Conservation (phyloP, 2,797 vertebrate species). For the Dipus sagitta region DNA sequence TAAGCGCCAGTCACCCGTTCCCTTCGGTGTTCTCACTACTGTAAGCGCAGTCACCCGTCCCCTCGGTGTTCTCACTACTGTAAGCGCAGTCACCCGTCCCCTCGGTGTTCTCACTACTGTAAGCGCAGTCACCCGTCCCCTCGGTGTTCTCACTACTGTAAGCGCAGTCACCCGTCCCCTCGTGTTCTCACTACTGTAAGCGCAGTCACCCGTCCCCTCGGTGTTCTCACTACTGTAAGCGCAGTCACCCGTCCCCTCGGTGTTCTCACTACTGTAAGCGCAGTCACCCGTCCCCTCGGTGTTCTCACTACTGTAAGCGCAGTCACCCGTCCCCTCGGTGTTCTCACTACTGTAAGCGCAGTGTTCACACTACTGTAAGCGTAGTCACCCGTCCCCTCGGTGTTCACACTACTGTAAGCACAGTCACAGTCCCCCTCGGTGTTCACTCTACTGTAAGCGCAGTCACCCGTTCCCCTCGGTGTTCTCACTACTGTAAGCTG, state of each 20-base stretch:
- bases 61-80: not conserved
- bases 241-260: not conserved
- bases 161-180: too few relatives aligned
- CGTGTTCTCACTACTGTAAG: not conserved
- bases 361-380: not conserved
- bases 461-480: too few relatives aligned
- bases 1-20: too few relatives aligned
- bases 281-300: not conserved
- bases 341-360: not conserved
- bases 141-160: not conserved
- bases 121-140: too few relatives aligned
- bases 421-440: too few relatives aligned
- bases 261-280: not conserved
- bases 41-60: too few relatives aligned
- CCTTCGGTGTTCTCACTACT: not conserved
- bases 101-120: not conserved
- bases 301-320: not conserved
- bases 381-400: not conserved
- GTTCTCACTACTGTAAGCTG: not conserved
- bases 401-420: not conserved
- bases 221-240: not conserved
- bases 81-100: too few relatives aligned
- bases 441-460: not conserved
- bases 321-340: not conserved
- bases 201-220: not conserved